Evolutionary conservation across 2,113 vertebrate genomes (phyloP).

Genomic region (Ailurus styani): DNA sequence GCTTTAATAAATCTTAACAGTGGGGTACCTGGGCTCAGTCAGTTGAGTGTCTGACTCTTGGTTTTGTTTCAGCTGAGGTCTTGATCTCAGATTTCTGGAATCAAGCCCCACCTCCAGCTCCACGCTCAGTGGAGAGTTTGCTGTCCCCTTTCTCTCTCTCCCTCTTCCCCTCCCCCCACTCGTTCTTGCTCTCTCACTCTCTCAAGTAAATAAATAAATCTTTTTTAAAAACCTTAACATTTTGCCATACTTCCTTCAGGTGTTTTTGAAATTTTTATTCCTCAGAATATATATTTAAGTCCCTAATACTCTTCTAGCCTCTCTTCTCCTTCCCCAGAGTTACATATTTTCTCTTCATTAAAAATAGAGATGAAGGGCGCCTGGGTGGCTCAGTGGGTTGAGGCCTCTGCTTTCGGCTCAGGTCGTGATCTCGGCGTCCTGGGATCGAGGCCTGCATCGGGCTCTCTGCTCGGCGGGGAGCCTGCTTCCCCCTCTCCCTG

Average conservation of each 20-base stretch:
- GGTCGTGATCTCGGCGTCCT: no score
- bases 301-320: not conserved
- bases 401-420: no score
- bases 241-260: not conserved
- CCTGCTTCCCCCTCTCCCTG: no score
- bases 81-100: not conserved
- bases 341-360: not conserved
- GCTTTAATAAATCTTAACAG: not conserved
- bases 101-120: not conserved
- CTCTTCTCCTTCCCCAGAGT: not conserved
- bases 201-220: no score
- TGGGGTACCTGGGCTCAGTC: not conserved
- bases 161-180: not conserved
- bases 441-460: no score
- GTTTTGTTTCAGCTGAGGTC: not conserved
- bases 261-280: not conserved
- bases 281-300: not conserved
- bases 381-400: no score
- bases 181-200: not conserved
- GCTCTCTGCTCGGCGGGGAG: no score
- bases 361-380: no score
- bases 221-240: not conserved
- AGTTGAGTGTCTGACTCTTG: not conserved
- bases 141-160: no score
- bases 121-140: no score